Evolutionary conservation across 2,113 vertebrate genomes (phyloP).

Genomic region (Ammospiza caudacuta): DNA sequence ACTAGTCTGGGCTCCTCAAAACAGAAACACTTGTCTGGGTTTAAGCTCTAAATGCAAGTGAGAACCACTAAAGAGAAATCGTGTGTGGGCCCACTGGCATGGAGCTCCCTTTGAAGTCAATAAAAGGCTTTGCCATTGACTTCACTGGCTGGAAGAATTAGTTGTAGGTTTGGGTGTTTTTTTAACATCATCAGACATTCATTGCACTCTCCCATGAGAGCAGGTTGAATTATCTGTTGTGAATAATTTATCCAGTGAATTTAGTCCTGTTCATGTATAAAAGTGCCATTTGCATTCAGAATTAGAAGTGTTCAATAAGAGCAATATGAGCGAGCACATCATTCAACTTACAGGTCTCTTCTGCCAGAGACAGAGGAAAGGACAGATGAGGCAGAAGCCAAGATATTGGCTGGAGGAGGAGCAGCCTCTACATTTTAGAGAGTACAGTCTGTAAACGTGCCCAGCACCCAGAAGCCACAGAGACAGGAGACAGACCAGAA

Average conservation of each 20-base stretch:
- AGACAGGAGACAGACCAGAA: not conserved
- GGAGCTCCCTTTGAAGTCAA: not conserved
- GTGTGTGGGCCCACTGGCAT: not conserved
- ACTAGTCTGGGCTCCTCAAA: not conserved
- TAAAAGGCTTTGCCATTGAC: constrained; percentile 12
- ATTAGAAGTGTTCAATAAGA: constrained; percentile 9
- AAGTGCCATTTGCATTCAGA: constrained; percentile 33
- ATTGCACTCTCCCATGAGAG: not conserved
- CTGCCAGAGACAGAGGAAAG: not conserved
- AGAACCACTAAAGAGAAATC: not conserved
- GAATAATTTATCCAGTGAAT: constrained; percentile 65
- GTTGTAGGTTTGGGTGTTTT: not conserved
- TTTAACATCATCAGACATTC: constrained; percentile 28
- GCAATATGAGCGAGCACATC: not conserved
- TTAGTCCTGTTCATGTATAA: constrained; percentile 46
- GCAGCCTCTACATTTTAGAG: not conserved
- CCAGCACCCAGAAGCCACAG: not conserved
- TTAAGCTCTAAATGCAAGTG: not conserved
- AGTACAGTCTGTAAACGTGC: not conserved
- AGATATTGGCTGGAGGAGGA: not conserved
- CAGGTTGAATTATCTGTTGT: constrained; percentile 56
- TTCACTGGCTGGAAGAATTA: not conserved
- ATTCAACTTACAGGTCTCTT: not conserved
- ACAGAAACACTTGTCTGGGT: not conserved
- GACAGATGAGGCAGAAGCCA: not conserved